Conservation (phyloP, 2,797 vertebrate species). For the Todus mexicanus region DNA sequence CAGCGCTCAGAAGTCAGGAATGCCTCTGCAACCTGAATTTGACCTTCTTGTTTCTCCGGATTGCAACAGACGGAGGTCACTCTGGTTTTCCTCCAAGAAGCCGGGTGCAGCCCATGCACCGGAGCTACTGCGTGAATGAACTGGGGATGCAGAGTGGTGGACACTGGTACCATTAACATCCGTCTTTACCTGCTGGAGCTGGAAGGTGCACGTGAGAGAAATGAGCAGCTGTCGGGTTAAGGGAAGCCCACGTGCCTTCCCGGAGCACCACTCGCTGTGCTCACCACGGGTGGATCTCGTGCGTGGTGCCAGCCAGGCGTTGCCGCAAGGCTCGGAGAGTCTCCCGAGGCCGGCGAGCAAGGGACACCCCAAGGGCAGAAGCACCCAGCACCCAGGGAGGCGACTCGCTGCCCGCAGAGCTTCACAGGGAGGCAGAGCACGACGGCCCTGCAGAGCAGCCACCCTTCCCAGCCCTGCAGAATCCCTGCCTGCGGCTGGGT, state of each 20-base stretch:
- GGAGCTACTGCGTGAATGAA: neutral
- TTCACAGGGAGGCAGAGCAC: fast-evolving
- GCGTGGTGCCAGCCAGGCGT: neutral
- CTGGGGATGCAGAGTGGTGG: neutral
- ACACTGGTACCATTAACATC: neutral
- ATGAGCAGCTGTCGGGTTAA: neutral
- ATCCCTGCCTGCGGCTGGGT: neutral
- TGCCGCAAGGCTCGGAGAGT: neutral
- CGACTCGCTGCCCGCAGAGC: fast-evolving
- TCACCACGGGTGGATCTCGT: fast-evolving
- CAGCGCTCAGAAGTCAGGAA: neutral
- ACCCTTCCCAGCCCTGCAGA: neutral
- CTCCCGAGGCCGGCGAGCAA: fast-evolving
- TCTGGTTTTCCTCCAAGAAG: neutral
- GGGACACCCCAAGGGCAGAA: neutral
- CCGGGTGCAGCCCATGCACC: fast-evolving
- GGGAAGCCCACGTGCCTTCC: fast-evolving
- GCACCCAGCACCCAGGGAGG: neutral
- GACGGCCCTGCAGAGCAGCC: neutral
- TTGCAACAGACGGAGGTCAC: neutral
- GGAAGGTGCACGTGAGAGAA: neutral
- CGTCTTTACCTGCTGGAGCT: neutral
- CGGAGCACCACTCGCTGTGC: neutral
- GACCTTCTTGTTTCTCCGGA: neutral
- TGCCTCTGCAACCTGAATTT: neutral